These are phyloP conservation scores for Pseudorhombus dupliciocellatus DNA, from an alignment of 2,113 vertebrate genomes.

Conservation along the genomic window DNA sequence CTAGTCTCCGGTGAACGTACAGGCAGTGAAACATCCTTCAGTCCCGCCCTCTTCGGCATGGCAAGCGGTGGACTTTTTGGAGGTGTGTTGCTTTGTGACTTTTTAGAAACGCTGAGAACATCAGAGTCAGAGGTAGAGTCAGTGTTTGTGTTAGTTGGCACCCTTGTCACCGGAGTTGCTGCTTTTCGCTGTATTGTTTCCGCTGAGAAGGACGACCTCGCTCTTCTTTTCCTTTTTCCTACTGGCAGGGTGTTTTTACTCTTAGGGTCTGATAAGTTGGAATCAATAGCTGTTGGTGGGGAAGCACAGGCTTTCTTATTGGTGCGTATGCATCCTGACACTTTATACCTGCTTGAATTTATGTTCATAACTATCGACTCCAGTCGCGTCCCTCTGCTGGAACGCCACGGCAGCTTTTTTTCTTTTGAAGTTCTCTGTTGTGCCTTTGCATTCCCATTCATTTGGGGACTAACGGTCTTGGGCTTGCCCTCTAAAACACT, in stretches of 20 bases:
- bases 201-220: conserved; percentile 11
- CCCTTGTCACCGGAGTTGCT: conserved; percentile 26
- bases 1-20: neutral
- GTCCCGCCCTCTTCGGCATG: conserved; percentile 34
- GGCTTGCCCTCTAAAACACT: conserved; percentile 41
- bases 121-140: conserved; percentile 76
- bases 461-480: conserved; percentile 30
- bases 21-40: neutral
- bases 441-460: conserved; percentile 54
- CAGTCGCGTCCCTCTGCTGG: conserved; percentile 73
- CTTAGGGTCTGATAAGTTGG: conserved; percentile 19
- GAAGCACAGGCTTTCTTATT: conserved; percentile 53
- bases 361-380: conserved; percentile 82
- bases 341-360: conserved; percentile 71
- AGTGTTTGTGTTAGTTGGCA: conserved; percentile 37
- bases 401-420: conserved; percentile 74
- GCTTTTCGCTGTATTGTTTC: conserved; percentile 46
- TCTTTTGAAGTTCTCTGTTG: conserved; percentile 58
- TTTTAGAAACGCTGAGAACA: conserved; percentile 48
- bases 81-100: conserved; percentile 29
- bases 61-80: conserved; percentile 36
- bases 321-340: conserved; percentile 55
- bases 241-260: conserved; percentile 7
- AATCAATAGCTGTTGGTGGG: conserved; percentile 20
- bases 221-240: conserved; percentile 25